Conservation (phyloP, 2,797 vertebrate genomes). For the Babyrousa celebensis region DNA sequence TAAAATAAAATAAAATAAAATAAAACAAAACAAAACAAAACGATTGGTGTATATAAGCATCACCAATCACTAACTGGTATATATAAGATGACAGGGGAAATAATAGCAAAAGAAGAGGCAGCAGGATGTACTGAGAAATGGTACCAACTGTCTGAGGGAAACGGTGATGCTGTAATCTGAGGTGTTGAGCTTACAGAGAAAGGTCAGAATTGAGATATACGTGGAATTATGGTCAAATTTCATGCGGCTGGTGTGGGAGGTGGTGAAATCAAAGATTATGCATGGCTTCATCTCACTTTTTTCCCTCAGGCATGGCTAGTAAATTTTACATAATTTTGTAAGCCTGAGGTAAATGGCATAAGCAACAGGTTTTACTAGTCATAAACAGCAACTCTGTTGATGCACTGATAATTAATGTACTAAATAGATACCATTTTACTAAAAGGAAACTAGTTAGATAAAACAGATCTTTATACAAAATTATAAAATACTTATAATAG, state of each 20-base stretch:
- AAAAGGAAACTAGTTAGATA: conserved; percentile 86
- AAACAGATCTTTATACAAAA: conserved; percentile 90
- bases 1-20: too few species aligned
- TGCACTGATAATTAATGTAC: conserved; percentile 5
- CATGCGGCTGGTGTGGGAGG: neutral
- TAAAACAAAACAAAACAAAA: too few species aligned
- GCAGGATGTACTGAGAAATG: neutral
- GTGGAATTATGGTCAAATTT: neutral
- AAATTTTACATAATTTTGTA: conserved; percentile 76
- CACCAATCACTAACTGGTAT: neutral
- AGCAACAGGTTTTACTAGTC: conserved; percentile 81
- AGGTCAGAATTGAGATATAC: neutral
- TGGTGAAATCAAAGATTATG: neutral
- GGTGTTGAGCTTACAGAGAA: neutral
- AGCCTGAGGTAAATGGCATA: conserved; percentile 78
- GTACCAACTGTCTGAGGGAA: neutral
- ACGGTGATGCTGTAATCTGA: neutral
- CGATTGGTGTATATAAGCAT: neutral
- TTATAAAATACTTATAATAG: conserved; percentile 88
- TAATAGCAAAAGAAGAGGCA: neutral
- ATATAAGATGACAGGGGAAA: neutral
- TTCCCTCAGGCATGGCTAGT: conserved; percentile 44
- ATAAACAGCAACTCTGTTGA: conserved; percentile 42
- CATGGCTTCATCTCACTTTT: neutral
- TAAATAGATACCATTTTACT: conserved; percentile 86